Evolutionary conservation across 1,140 invertebrate species (phyloP).

Genomic region (Hyphantria cunea): DNA sequence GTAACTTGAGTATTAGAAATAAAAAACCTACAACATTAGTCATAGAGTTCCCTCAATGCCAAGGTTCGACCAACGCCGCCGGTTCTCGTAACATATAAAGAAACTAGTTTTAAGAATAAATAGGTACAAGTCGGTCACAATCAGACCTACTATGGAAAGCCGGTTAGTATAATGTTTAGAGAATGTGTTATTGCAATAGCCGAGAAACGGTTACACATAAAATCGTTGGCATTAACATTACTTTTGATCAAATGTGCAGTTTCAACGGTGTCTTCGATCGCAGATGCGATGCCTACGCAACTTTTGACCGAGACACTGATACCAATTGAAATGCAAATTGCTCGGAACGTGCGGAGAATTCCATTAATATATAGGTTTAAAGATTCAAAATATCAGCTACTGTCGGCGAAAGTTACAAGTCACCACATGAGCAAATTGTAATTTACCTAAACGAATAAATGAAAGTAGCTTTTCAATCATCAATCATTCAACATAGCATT

Average conservation of each 20-base stretch:
- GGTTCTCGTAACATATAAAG: slow-evolving; percentile 42
- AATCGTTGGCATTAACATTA: slow-evolving; percentile 25
- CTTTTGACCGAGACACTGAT: slow-evolving; percentile 25
- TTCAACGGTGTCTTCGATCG: slow-evolving; percentile 20
- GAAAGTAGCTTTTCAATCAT: slow-evolving; percentile 11
- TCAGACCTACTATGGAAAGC: slow-evolving; percentile 28
- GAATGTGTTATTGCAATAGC: slow-evolving; percentile 26
- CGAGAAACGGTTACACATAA: slow-evolving; percentile 15
- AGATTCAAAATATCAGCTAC: slow-evolving; percentile 4
- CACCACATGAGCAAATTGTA: slow-evolving; percentile 7
- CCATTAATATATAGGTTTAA: slow-evolving; percentile 8
- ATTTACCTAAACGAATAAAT: slow-evolving; percentile 23
- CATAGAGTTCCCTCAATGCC: slow-evolving; percentile 64
- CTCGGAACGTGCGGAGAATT: slow-evolving; percentile 9
- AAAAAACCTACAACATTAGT: slow-evolving; percentile 47
- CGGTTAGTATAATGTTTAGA: slow-evolving; percentile 34
- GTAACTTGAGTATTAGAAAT: slow-evolving; percentile 26
- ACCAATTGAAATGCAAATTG: slow-evolving; percentile 23
- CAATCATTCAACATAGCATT: slow-evolving; percentile 8
- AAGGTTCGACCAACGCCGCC: slow-evolving; percentile 48
- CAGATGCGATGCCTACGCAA: slow-evolving; percentile 9
- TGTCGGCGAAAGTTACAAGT: slow-evolving; percentile 15
- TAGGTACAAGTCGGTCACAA: slow-evolving; percentile 54
- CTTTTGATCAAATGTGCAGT: slow-evolving; percentile 19
- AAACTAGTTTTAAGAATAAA: slow-evolving; percentile 53